Percentiles rank a stretch among this genome's conserved stretches.
These are phyloP conservation scores for Agonum fuliginosum DNA, from an alignment of 2,888 invertebrate species.

Conservation along the genomic window DNA sequence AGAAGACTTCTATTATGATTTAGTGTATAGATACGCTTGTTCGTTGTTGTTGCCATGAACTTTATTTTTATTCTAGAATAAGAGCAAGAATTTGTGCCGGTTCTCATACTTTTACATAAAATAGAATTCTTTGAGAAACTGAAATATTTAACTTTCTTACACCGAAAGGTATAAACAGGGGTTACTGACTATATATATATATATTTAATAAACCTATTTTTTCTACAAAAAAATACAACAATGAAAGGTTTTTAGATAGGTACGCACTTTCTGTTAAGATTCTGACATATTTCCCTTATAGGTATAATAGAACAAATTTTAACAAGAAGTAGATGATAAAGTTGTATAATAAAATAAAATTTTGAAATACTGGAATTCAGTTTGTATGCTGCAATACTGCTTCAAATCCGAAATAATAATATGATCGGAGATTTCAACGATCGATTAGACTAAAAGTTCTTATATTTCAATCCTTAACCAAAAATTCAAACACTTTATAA, in stretches of 20 bases:
- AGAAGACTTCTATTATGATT: neutral
- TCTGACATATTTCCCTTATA: neutral
- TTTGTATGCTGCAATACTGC: no score
- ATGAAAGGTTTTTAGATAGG: neutral
- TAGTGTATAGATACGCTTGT: neutral
- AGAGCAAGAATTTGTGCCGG: slow-evolving; percentile 6
- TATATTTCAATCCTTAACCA: no score
- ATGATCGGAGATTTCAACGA: no score
- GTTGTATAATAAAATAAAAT: no score
- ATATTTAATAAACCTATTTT: slow-evolving; percentile 37
- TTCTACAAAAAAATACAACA: slow-evolving; percentile 10
- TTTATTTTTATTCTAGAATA: neutral
- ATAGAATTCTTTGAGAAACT: slow-evolving; percentile 39
- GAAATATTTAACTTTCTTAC: slow-evolving; percentile 41
- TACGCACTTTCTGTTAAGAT: neutral
- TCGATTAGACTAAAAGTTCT: no score
- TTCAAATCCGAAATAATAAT: no score
- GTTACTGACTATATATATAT: no score
- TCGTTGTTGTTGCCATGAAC: neutral
- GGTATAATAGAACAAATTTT: no score
- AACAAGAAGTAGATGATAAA: no score
- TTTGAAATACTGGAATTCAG: no score
- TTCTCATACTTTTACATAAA: slow-evolving; percentile 40
- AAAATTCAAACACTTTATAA: no score
- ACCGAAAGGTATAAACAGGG: no score